These are phyloP conservation scores for Diploptera punctata DNA, from an alignment of 2,888 invertebrate species.

Conservation along the genomic window DNA sequence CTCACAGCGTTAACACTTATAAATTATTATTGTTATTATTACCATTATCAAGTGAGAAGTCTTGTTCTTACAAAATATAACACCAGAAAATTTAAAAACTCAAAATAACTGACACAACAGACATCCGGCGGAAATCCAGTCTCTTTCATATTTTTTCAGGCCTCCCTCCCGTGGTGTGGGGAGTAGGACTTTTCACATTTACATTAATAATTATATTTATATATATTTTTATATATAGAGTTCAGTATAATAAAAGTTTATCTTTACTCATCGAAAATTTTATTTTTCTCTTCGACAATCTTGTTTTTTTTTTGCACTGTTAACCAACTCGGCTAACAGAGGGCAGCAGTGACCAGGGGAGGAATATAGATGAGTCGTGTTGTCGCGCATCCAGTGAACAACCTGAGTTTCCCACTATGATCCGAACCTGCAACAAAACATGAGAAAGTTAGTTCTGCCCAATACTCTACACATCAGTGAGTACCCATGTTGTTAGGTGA, in stretches of 20 bases:
- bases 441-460: neutral
- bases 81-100: constrained; percentile 35
- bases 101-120: constrained; percentile 35
- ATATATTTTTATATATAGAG: constrained; percentile 37
- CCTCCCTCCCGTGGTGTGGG: constrained; percentile 28
- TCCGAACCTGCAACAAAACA: constrained; percentile 38
- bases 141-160: constrained; percentile 29
- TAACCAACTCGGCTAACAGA: constrained; percentile 23
- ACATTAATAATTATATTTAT: constrained; percentile 30
- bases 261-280: neutral
- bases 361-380: constrained; percentile 39
- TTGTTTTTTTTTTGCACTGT: constrained; percentile 28
- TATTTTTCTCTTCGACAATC: too few species aligned
- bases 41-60: constrained; percentile 2
- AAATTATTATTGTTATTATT: neutral
- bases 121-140: constrained; percentile 37
- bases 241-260: constrained; percentile 33
- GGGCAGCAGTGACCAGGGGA: constrained; percentile 32
- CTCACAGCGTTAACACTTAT: too few species aligned
- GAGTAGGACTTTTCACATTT: constrained; percentile 31
- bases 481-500: too few species aligned
- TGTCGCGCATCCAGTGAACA: constrained; percentile 33
- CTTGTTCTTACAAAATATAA: constrained; percentile 33
- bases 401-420: constrained; percentile 42
- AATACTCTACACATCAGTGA: neutral